These are phyloP conservation scores for Darevskia mixta DNA, from an alignment of 2,797 vertebrate genomes.

Conservation along the genomic window DNA sequence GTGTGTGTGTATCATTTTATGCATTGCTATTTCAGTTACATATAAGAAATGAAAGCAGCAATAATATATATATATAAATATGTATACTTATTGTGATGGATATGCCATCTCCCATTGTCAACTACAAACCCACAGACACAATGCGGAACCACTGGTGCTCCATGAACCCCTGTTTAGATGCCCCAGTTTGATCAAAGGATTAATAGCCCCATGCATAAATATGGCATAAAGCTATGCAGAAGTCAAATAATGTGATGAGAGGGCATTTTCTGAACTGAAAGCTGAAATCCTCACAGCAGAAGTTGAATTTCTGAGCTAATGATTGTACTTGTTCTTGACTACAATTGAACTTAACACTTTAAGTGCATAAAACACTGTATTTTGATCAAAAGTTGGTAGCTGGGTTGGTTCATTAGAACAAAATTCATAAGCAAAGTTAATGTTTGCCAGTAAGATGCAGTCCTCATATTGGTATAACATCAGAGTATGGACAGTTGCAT, in stretches of 20 bases:
- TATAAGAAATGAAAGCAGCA: no score
- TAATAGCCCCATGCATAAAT: slow-evolving; percentile 23
- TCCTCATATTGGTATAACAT: slow-evolving; percentile 63
- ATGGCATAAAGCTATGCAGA: background rate
- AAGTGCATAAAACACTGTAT: slow-evolving; percentile 66
- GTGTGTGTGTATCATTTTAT: no score
- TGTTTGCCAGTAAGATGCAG: slow-evolving; percentile 71
- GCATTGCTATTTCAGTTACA: no score
- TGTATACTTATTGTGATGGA: no score
- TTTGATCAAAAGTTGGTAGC: slow-evolving; percentile 11
- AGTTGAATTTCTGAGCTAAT: slow-evolving; percentile 67
- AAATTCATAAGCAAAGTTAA: background rate
- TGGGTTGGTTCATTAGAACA: background rate
- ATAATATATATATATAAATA: no score
- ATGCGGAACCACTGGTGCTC: no score
- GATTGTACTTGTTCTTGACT: slow-evolving; percentile 72
- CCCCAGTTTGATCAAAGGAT: background rate
- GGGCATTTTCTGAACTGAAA: slow-evolving; percentile 60
- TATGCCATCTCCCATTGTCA: no score
- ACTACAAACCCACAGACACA: no score
- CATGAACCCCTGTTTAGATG: no score
- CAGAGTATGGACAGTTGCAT: slow-evolving; percentile 66
- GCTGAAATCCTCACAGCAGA: slow-evolving; percentile 65
- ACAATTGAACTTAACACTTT: slow-evolving; percentile 71
- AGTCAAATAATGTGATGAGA: no score